A percentile compares a stretch with the other conserved stretches of the same genome.
Evolutionary conservation across 2,113 vertebrate genomes (phyloP).

Genomic region (Rhinolophus sinicus): DNA sequence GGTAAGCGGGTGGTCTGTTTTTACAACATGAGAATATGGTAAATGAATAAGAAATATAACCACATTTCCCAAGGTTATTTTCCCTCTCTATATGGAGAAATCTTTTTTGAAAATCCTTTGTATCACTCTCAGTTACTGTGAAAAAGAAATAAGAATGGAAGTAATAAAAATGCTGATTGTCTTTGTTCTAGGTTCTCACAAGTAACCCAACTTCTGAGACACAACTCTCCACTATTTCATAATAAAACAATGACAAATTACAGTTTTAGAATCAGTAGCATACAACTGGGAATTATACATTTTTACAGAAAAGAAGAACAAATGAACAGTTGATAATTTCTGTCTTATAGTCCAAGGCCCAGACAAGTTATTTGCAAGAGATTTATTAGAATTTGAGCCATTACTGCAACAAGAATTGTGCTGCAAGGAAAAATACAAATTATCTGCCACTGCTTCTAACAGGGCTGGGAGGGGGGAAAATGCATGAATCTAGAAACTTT

Average conservation of each 20-base stretch:
- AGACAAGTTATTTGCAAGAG: conserved; percentile 55
- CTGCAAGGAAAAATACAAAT: conserved; percentile 74
- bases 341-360: conserved; percentile 22
- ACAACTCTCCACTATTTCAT: neutral
- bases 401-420: conserved; percentile 47
- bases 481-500: conserved; percentile 73
- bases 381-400: conserved; percentile 55
- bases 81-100: neutral
- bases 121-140: neutral
- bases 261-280: conserved; percentile 22
- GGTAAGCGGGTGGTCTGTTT: neutral
- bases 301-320: conserved; percentile 66
- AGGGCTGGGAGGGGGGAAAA: conserved; percentile 7
- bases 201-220: conserved; percentile 21
- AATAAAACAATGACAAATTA: conserved; percentile 50
- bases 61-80: neutral
- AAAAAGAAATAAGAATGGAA: conserved; percentile 24
- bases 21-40: neutral
- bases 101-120: neutral
- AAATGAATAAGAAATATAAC: neutral
- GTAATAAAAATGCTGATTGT: neutral
- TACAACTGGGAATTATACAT: conserved; percentile 36
- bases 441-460: conserved; percentile 63
- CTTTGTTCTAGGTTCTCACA: neutral
- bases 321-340: conserved; percentile 65